Conservation (phyloP, 1,140 invertebrate genomes). For the Pogonomyrmex californicus region DNA sequence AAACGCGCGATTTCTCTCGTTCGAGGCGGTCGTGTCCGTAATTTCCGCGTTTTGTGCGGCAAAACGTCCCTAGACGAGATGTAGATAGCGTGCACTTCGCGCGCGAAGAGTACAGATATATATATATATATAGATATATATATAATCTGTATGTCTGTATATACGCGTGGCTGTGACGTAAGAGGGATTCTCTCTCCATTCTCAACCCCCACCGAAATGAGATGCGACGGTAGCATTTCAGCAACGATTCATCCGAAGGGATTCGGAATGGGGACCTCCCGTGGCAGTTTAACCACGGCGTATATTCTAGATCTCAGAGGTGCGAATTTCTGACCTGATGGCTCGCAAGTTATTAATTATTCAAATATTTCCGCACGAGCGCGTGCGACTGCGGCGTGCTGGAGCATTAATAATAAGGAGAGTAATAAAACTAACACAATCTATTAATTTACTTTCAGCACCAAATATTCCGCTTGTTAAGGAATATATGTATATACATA, state of each 20-base stretch:
- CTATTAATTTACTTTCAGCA: neutral
- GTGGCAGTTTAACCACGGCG: conserved; percentile 16
- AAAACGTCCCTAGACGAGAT: conserved; percentile 4
- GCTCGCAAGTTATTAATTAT: conserved; percentile 44
- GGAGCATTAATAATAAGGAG: conserved; percentile 5
- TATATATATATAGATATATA: neutral
- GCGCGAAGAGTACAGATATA: neutral
- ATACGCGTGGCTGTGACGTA: conserved; percentile 64
- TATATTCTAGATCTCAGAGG: conserved; percentile 45
- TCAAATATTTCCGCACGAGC: conserved; percentile 1
- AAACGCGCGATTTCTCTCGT: conserved; percentile 37
- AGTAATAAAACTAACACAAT: conserved; percentile 14
- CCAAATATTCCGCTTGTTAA: neutral
- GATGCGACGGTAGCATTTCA: conserved; percentile 48
- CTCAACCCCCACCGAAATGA: conserved; percentile 56
- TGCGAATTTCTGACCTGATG: conserved; percentile 44
- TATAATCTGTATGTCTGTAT: conserved; percentile 19
- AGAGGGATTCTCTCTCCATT: conserved; percentile 45
- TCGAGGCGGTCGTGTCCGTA: neutral
- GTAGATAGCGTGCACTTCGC: conserved; percentile 17
- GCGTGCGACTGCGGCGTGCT: neutral
- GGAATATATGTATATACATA: too few relatives aligned
- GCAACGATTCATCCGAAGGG: conserved; percentile 41
- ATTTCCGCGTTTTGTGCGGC: conserved; percentile 46
- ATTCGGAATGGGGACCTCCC: conserved; percentile 19